phyloP scores from a whole-genome alignment of 2,888 invertebrate species.

The Apotomis betuletana region DNA sequence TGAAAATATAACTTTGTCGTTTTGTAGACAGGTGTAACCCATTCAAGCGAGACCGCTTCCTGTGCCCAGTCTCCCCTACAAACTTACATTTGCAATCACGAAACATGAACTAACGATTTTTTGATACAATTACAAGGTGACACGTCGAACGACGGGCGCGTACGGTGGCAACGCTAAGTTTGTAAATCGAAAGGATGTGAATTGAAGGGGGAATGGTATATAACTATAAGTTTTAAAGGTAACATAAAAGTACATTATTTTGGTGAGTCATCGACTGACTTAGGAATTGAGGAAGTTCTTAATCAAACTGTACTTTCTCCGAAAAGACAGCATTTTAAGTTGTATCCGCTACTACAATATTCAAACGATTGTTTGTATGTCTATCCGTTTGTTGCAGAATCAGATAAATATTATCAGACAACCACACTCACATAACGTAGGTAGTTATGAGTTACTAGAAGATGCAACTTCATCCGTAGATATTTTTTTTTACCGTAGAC shows the following conservation, averaged over 20 bases:
- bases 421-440: too few species aligned
- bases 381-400: too few species aligned
- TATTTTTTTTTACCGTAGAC: too few species aligned
- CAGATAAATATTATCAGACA: too few species aligned
- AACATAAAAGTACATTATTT: neutral
- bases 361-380: too few species aligned
- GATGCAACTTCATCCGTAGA: too few species aligned
- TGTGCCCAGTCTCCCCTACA: neutral
- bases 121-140: neutral
- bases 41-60: neutral
- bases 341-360: too few species aligned
- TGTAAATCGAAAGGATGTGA: slow-evolving; percentile 9
- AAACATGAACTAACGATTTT: neutral
- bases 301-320: too few species aligned
- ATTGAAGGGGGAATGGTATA: slow-evolving; percentile 3
- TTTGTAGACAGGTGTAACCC: neutral
- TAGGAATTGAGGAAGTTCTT: too few species aligned
- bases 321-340: too few species aligned
- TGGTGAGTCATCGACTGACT: neutral
- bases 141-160: neutral
- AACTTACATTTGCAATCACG: neutral
- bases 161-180: neutral
- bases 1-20: slow-evolving; percentile 2
- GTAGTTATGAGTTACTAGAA: too few species aligned
- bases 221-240: neutral